phyloP scores from a whole-genome alignment of 1,140 invertebrate genomes.

The Dreissena polymorpha region DNA sequence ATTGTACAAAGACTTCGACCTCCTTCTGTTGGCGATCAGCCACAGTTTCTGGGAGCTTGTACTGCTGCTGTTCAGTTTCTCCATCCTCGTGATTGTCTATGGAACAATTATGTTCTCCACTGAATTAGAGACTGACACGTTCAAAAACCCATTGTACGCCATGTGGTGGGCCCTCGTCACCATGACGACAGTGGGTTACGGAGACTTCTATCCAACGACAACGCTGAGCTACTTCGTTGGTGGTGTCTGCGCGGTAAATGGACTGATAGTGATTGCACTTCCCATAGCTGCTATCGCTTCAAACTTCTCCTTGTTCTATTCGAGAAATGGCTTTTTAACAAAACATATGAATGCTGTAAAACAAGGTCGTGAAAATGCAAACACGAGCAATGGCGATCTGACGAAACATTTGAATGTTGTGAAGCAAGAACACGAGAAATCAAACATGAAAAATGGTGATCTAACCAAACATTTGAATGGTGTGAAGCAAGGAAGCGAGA shows the following conservation, averaged over 20 bases:
- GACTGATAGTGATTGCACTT: conserved; percentile 99
- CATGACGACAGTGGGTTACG: conserved; percentile 99
- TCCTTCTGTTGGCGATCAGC: conserved; percentile 59
- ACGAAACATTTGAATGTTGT: too few species aligned
- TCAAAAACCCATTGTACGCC: conserved; percentile 92
- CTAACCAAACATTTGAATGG: too few species aligned
- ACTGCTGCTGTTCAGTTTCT: conserved; percentile 98
- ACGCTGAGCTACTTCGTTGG: conserved; percentile 74
- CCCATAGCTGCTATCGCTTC: conserved; percentile 87
- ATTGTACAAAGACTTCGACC: conserved; percentile 36
- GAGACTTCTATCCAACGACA: conserved; percentile 87
- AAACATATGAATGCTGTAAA: conserved; percentile 1
- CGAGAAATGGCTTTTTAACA: neutral
- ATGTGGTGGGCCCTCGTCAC: conserved; percentile 95
- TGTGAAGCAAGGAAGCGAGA: too few species aligned
- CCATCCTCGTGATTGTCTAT: conserved; percentile 99
- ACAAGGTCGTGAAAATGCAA: neutral
- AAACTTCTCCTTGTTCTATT: conserved; percentile 91
- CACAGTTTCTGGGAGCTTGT: conserved; percentile 97
- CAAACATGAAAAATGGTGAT: too few species aligned
- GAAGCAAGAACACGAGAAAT: too few species aligned
- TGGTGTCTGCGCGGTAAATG: conserved; percentile 94
- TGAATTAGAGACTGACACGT: conserved; percentile 54
- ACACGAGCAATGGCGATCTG: neutral
- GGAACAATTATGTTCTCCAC: conserved; percentile 89